Evolutionary conservation across 35 echinoderm and acorn worm species (phyloP).

Genomic region (Ophioderma brevispina): DNA sequence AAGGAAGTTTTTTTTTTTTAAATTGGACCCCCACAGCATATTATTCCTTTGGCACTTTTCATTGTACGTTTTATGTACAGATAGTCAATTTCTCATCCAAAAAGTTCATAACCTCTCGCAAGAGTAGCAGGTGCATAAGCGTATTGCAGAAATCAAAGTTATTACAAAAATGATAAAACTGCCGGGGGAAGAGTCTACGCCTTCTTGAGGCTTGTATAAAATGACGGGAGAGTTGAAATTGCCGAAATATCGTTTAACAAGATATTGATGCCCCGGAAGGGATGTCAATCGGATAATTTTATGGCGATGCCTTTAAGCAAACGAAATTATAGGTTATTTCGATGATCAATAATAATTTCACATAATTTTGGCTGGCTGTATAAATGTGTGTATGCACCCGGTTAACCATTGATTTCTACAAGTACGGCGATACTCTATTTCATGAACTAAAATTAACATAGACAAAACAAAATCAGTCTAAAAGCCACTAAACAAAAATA

Average conservation of each 20-base stretch:
- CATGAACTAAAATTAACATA: not conserved
- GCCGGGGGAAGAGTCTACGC: not conserved
- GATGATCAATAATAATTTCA: not conserved
- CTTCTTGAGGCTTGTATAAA: not conserved
- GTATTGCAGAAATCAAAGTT: constrained; percentile 5
- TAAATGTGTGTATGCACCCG: no score
- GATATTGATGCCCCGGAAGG: not conserved
- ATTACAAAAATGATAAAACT: not conserved
- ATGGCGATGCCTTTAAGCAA: not conserved
- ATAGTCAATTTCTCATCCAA: constrained; percentile 3
- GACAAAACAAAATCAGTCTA: not conserved
- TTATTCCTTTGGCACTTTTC: not conserved
- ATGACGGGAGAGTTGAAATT: not conserved
- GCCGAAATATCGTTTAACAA: not conserved
- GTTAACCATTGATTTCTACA: not conserved
- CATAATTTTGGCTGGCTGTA: not conserved
- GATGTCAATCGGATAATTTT: not conserved
- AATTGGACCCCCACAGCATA: not conserved
- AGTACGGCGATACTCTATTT: not conserved
- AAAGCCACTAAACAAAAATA: not conserved
- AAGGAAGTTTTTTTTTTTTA: not conserved
- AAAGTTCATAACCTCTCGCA: not conserved
- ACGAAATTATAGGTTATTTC: not conserved
- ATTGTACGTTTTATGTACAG: constrained; percentile 4
- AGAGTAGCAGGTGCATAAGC: not conserved